Percentiles rank a stretch among this genome's conserved stretches.
These are phyloP conservation scores for Phodopus roborovskii DNA, from an alignment of 2,113 vertebrate species.

Conservation along the genomic window DNA sequence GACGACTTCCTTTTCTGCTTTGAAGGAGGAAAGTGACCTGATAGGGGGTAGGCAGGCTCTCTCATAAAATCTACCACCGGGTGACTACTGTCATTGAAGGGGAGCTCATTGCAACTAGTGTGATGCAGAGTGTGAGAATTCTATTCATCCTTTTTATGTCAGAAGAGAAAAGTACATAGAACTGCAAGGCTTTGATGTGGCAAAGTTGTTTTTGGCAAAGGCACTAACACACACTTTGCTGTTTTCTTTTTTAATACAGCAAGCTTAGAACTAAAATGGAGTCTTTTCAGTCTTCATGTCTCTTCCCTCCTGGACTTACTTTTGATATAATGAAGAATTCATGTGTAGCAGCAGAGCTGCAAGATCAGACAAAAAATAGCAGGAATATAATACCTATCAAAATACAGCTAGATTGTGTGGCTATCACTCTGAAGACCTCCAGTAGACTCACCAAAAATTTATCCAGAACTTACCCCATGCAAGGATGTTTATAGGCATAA, in stretches of 20 bases:
- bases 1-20: slow-evolving; percentile 35
- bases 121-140: background rate
- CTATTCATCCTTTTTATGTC: slow-evolving; percentile 35
- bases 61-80: background rate
- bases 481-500: background rate
- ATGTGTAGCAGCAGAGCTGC: background rate
- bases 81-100: background rate
- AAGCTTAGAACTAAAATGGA: slow-evolving; percentile 44
- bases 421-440: slow-evolving; percentile 11
- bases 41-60: background rate
- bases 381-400: background rate
- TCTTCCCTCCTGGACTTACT: background rate
- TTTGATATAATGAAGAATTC: background rate
- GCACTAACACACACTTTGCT: background rate
- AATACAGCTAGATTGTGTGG: background rate
- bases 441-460: slow-evolving; percentile 47
- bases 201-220: slow-evolving; percentile 45
- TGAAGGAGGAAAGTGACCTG: slow-evolving; percentile 11
- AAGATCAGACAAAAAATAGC: background rate
- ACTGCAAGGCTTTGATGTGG: slow-evolving; percentile 42
- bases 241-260: slow-evolving; percentile 57
- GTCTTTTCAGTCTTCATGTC: background rate
- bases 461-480: slow-evolving; percentile 27
- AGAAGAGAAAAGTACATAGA: slow-evolving; percentile 24
- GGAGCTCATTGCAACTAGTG: background rate